phyloP scores from a whole-genome alignment of 2,797 vertebrate genomes.

The Margarornis squamiger region DNA sequence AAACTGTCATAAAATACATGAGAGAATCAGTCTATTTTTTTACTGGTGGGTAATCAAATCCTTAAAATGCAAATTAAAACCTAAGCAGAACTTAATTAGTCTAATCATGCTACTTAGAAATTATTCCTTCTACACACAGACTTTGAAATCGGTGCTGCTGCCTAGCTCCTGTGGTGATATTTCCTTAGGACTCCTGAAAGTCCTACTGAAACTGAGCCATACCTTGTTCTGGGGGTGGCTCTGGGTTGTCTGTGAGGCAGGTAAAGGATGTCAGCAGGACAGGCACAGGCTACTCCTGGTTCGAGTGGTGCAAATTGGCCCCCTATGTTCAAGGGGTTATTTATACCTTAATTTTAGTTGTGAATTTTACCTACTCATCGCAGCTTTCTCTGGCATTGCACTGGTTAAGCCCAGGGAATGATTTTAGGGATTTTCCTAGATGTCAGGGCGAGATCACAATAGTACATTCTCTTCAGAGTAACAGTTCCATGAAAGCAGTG shows the following conservation, averaged over 20 bases:
- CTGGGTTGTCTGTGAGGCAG: fast-evolving
- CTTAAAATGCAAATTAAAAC: slow-evolving; percentile 47
- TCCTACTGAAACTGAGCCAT: background rate
- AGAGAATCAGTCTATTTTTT: background rate
- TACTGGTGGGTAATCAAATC: slow-evolving; percentile 36
- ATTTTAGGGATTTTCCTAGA: background rate
- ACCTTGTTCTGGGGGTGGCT: fast-evolving
- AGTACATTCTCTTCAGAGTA: background rate
- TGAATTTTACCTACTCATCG: background rate
- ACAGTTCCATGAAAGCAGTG: background rate
- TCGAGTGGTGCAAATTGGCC: background rate
- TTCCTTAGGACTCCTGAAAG: background rate
- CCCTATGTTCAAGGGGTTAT: background rate
- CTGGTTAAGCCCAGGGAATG: background rate
- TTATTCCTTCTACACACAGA: background rate
- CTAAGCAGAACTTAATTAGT: slow-evolving; percentile 43
- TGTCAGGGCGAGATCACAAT: background rate
- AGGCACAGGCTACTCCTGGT: background rate
- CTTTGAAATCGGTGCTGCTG: background rate
- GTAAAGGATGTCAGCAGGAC: background rate
- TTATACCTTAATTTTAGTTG: background rate
- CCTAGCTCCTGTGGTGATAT: background rate
- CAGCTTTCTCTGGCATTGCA: background rate
- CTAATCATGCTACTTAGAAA: slow-evolving; percentile 28
- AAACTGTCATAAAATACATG: background rate